phyloP scores from a whole-genome alignment of 2,113 vertebrate genomes.

The Oceanites oceanicus region DNA sequence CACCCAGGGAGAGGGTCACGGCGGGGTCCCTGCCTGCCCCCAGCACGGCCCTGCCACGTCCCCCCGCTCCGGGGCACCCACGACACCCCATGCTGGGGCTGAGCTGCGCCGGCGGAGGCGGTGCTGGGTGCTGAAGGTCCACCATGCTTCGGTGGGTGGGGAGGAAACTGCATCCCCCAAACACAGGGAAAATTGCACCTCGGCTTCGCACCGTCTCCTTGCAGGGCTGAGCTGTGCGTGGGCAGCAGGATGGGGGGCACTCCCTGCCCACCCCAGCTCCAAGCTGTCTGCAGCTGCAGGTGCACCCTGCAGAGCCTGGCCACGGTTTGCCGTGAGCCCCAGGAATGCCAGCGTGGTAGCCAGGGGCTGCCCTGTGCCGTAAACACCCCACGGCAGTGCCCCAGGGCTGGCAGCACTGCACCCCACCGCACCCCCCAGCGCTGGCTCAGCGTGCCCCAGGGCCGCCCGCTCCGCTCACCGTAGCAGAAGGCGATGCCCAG shows the following conservation, averaged over 20 bases:
- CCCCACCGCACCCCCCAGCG: background rate
- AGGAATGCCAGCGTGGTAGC: too few relatives aligned
- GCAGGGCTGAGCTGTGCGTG: background rate
- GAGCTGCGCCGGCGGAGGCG: background rate
- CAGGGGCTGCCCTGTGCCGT: background rate
- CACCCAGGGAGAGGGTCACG: background rate
- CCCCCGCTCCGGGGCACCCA: background rate
- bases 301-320: background rate
- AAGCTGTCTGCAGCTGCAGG: background rate
- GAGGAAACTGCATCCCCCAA: background rate
- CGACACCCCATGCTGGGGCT: background rate
- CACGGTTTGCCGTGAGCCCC: background rate
- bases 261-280: background rate
- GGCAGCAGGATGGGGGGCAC: background rate
- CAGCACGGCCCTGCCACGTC: rapidly evolving
- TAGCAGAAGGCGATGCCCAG: conserved; percentile 90
- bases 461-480: conserved; percentile 68
- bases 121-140: background rate
- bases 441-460: background rate
- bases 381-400: background rate
- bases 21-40: too few relatives aligned
- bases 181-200: too few relatives aligned
- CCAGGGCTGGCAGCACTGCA: background rate
- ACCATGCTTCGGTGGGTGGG: background rate
- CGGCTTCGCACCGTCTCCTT: background rate